Evolutionary conservation across 2,888 invertebrate genomes (phyloP).

Genomic region (Cheiracanthium punctorium): DNA sequence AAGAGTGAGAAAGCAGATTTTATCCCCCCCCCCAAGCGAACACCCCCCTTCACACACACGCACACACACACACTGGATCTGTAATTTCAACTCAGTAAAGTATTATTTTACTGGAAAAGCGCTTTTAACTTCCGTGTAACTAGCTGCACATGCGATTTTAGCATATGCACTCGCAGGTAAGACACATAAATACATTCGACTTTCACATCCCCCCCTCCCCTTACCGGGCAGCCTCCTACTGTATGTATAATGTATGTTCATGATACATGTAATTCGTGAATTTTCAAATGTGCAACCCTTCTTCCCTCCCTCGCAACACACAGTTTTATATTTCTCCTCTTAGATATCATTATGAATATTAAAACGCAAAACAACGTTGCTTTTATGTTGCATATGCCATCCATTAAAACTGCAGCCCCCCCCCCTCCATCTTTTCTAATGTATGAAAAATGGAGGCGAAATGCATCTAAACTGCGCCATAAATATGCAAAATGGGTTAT

Average conservation of each 20-base stretch:
- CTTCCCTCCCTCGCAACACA: not conserved
- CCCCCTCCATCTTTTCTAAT: conserved; percentile 13
- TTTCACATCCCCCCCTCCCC: too few species aligned
- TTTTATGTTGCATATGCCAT: conserved; percentile 11
- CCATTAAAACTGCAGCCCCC: conserved; percentile 19
- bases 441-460: conserved; percentile 22
- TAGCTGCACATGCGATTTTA: too few species aligned
- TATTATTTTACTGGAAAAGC: too few species aligned
- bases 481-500: conserved; percentile 26
- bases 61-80: too few species aligned
- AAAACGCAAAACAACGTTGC: conserved; percentile 15
- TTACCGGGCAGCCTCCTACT: too few species aligned
- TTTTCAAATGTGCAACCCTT: not conserved
- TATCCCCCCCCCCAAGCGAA: too few species aligned
- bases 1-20: too few species aligned
- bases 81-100: too few species aligned
- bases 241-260: not conserved
- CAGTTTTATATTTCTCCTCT: not conserved
- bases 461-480: conserved; percentile 21
- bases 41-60: too few species aligned
- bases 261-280: not conserved
- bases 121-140: too few species aligned
- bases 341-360: conserved; percentile 7
- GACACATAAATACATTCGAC: too few species aligned
- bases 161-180: too few species aligned